Evolutionary conservation across 2,888 invertebrate genomes (phyloP), one percentile per base, ranked within the genome.

Genomic region (Onchidella celtica): DNA sequence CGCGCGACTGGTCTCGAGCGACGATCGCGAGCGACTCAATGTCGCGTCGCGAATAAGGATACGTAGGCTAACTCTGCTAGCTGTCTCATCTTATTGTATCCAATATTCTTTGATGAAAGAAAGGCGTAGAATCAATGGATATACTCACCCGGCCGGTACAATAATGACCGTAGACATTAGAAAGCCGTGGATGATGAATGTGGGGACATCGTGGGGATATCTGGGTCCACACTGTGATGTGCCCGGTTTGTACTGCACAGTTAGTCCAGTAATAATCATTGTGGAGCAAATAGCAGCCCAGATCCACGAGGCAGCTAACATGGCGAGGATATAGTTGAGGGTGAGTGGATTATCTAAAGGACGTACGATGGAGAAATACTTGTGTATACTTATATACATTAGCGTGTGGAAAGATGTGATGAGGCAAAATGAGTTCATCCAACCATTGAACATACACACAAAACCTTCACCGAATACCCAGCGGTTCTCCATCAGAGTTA

Each of bases 371-470:
- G 93, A 93, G 73, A 93, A 89, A 85, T 92, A 94, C 87, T 94
- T 94, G 86, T 94, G 94, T 36, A 93, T 85, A 81, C 91, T 89
- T 69, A 94, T 94, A 85, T 93, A 93, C 94, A 94, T 94, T 24
- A 94, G 88, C 0, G 94, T 94, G 82, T 94, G 94, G 68, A 93
- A 92, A 59, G 94, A 94, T 17, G 93, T 90, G 38, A 93, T 91
- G 75, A 94, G 90, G 77, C 93, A 93, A 34, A 94, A 86, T 21
- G 92, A 91, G 87, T 92, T 93, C 59, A 93, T 86, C 88, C 94
- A 93, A 3, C 93, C 94, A 78, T 94, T 94, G 70, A 94, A 87
- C 83, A 90, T 88, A 84, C 94, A 94, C 84, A 90, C 76, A 17
- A 72, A 74, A 24, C 27, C 76, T 55, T 90, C 84, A 0, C 91